Evolutionary conservation across 53 echinoderm and acorn worm species (phyloP).

Genomic region (Paracentrotus lividus): DNA sequence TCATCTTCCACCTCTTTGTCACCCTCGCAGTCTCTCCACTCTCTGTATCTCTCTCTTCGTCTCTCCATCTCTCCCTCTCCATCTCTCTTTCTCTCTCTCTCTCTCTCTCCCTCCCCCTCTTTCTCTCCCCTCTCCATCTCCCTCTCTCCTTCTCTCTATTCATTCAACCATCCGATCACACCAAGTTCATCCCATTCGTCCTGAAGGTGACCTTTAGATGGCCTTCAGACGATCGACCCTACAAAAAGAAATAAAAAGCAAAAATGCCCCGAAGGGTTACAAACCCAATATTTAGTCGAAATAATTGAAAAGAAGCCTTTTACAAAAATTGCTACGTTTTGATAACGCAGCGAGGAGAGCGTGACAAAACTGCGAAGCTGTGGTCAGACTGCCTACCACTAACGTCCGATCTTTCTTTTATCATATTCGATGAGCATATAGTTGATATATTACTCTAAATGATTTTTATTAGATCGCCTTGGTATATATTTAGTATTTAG

Average conservation of each 20-base stretch:
- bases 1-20: background rate
- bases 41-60: background rate
- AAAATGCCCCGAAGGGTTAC: background rate
- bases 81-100: background rate
- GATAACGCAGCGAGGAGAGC: background rate
- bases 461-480: constrained; percentile 41
- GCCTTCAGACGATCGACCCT: constrained; percentile 28
- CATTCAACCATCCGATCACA: constrained; percentile 2
- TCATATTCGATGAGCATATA: background rate
- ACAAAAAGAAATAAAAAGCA: constrained; percentile 25
- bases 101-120: background rate
- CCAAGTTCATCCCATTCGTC: constrained; percentile 4
- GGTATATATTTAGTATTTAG: constrained; percentile 36
- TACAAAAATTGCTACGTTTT: constrained; percentile 13
- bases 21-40: background rate
- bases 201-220: constrained; percentile 43
- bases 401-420: background rate
- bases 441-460: constrained; percentile 39
- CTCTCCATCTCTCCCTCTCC: background rate
- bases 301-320: background rate
- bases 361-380: background rate
- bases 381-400: background rate
- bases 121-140: background rate
- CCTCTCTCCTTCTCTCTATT: background rate
- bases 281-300: constrained; percentile 32